Base-by-base conservation (phyloP, 2,888 invertebrate genomes). In the Protodeltote pygarga region DNA sequence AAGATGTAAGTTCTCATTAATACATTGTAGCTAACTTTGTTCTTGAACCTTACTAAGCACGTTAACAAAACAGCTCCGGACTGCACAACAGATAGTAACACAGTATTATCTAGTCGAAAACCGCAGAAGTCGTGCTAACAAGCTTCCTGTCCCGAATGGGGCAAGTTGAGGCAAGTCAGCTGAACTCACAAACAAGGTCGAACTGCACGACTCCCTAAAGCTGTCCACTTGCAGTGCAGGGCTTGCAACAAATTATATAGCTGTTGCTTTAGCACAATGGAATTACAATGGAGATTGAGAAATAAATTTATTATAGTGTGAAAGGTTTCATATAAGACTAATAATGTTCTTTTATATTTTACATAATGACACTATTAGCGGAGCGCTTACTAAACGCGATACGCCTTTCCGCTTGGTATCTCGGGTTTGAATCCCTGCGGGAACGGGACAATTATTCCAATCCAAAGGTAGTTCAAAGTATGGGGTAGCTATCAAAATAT, bases 61-160 rank as follows among this genome's bases (percentile, higher is more conserved):
- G 35, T 24, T 47, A 47, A 64, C 21, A 60, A 47, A 47, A 44
- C 48, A 25, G 39, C 48, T 41, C 28, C 16, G 1, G 6, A 31
- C 14, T 42, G 34, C 38, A 25, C 45, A 37, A 46, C 44, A 62
- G 65, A 80, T 80, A 81, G 81, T 83, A 82, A 76, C 81, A 79
- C 80, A 83, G 77, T 81, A 81, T 84, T 85, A 85, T 83, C 82
- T 79, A 68, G 79, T 63, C 72, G 69, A 74, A 77, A 80, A 73
- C 85, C 83, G 70, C 83, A 81, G 78, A 85, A 87, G 83, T 85
- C 81, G 68, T 72, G 73, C 84, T 87, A 88, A 89, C 89, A 85
- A 88, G 88, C 83, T 81, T 73, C 77, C 79, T 72, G 70, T 55
- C 69, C 66, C 61, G 74, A 75, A 75, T 71, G 67, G 79, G 59